Percentiles rank a stretch among this genome's conserved stretches.
Evolutionary conservation across 2,888 invertebrate genomes (phyloP).

Genomic region (Dasypolia templi): DNA sequence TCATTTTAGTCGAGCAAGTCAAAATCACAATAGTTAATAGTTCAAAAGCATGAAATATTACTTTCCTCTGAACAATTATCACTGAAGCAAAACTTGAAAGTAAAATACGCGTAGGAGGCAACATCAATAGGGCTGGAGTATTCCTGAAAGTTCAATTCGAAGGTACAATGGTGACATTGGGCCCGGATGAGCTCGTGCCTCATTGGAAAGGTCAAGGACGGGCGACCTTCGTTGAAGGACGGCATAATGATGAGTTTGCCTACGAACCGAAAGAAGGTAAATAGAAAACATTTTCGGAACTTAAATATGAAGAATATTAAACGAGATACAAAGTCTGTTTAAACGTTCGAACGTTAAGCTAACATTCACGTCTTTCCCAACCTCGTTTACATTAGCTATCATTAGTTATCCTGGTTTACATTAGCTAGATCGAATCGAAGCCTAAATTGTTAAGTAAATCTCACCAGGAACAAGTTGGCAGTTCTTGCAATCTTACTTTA

Average conservation of each 20-base stretch:
- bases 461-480: slow-evolving; percentile 30
- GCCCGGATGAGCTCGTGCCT: slow-evolving; percentile 57
- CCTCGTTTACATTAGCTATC: slow-evolving; percentile 2
- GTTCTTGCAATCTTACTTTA: slow-evolving; percentile 37
- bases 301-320: not conserved
- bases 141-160: slow-evolving; percentile 53
- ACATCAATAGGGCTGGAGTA: slow-evolving; percentile 55
- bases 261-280: slow-evolving; percentile 15
- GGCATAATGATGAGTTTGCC: slow-evolving; percentile 15
- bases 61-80: slow-evolving; percentile 35
- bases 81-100: slow-evolving; percentile 45
- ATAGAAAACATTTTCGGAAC: slow-evolving; percentile 21
- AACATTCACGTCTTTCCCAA: slow-evolving; percentile 15
- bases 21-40: slow-evolving; percentile 22
- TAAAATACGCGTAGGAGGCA: slow-evolving; percentile 27
- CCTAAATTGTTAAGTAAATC: slow-evolving; percentile 44
- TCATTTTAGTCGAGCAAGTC: not conserved
- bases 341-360: not conserved
- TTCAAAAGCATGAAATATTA: slow-evolving; percentile 36
- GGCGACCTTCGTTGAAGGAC: slow-evolving; percentile 44
- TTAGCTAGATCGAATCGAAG: slow-evolving; percentile 26
- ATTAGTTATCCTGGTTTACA: slow-evolving; percentile 30
- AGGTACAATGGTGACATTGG: slow-evolving; percentile 41
- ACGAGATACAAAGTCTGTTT: not conserved
- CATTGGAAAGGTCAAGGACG: slow-evolving; percentile 62